Evolutionary conservation across 2,113 vertebrate genomes (phyloP), one percentile per base, ranked within the genome.

Genomic region (Rhynchomys soricoides): DNA sequence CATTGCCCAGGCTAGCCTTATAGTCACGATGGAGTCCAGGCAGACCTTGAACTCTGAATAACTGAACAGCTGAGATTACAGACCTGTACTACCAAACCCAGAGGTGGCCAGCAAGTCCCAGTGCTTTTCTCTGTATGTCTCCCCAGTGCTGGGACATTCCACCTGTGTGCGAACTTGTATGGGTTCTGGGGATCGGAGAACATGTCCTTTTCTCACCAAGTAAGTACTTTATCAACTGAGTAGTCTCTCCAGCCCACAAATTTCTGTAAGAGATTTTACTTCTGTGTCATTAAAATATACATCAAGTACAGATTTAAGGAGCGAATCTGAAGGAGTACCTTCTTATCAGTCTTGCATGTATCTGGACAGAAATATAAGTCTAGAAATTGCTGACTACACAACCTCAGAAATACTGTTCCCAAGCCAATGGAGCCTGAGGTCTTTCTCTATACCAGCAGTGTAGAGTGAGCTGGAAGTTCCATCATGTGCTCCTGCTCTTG

Each of bases 341-440:
- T 62, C n/a, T 62, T 62, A 62, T 4, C n/a, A 10, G 40, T 73
- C 93, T 93, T 74, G 8, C 26, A 37, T 78, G 48, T 96, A 78
- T 22, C 64, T 57, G 34, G 79, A 90, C 31, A 90, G 64, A 91
- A 96, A 95, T 81, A 75, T 48, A 77, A 87, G 48, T 17, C 86
- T 93, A 85, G 91, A 87, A 73, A 77, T 95, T 92, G 50, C 88
- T 93, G 24, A 81, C 78, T 78, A 86, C 5, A 91, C 37, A 95
- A 85, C 71, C 86, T 95, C 57, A 96, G 90, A 96, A 95, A 75
- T 94, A 74, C 5, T 83, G 75, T 48, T 94, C 93, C 78, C 85
- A 89, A 96, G 79, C 52, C 85, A 90, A 52, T n/a, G 92, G 81
- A 96, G 59, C 40, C 40, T 91, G 71, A 52, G 71, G 74, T 83